phyloP scores from a whole-genome alignment of 1,140 invertebrate genomes.

The Lordiphosa collinella region DNA sequence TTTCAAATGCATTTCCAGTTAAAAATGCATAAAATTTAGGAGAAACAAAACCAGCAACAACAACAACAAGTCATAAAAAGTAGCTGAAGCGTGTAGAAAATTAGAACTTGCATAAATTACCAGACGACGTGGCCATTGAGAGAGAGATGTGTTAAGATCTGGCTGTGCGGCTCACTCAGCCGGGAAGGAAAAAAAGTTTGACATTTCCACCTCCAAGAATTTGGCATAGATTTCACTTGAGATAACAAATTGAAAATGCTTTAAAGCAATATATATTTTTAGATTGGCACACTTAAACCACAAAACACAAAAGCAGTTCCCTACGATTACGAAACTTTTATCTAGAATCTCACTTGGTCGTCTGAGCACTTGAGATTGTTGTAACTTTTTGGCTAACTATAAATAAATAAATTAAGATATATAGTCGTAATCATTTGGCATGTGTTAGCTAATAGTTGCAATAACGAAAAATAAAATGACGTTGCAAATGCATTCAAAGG shows the following conservation, averaged over 20 bases:
- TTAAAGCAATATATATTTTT: not conserved
- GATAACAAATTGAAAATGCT: not conserved
- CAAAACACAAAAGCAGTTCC: conserved; percentile 2
- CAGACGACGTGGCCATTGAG: not conserved
- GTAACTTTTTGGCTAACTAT: conserved; percentile 3
- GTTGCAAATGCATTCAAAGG: conserved; percentile 7
- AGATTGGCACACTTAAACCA: conserved; percentile 5
- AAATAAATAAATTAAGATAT: conserved; percentile 10
- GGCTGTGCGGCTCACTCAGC: not conserved
- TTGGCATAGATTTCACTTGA: conserved; percentile 3
- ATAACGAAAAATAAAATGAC: not conserved
- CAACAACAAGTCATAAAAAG: conserved; percentile 1
- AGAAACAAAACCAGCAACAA: not conserved
- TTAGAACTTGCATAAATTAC: conserved; percentile 21
- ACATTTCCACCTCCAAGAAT: not conserved
- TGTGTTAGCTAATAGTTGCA: conserved; percentile 8
- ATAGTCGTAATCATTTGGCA: not conserved
- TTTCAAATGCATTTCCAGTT: conserved; percentile 7
- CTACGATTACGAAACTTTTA: conserved; percentile 9
- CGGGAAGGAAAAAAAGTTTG: not conserved
- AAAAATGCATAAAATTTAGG: conserved; percentile 17
- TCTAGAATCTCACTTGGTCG: not conserved
- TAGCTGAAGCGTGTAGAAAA: conserved; percentile 17
- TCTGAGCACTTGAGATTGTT: not conserved
- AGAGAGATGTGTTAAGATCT: conserved; percentile 11